phyloP scores from a whole-genome alignment of 1,140 invertebrate species.

The Zaprionus camerounensis region DNA sequence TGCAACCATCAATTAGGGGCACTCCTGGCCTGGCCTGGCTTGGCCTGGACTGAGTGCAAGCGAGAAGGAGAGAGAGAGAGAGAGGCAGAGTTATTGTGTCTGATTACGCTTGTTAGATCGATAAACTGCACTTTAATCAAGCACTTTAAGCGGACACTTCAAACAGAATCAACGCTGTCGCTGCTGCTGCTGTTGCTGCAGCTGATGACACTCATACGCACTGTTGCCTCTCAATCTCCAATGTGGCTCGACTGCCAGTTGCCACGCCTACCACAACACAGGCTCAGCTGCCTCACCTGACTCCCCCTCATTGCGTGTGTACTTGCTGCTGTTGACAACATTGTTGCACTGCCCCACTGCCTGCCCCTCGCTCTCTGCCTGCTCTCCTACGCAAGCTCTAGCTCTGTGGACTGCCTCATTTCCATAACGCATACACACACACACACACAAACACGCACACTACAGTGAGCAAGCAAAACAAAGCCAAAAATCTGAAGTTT shows the following conservation, averaged over 20 bases:
- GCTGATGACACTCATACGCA: slow-evolving; percentile 80
- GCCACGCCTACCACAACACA: background rate
- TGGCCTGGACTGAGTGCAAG: background rate
- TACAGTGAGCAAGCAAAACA: slow-evolving; percentile 25
- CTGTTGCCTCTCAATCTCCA: slow-evolving; percentile 70
- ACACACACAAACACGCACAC: background rate
- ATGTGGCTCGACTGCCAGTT: slow-evolving; percentile 22
- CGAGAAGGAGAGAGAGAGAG: background rate
- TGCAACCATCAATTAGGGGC: slow-evolving; percentile 38
- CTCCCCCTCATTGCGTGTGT: slow-evolving; percentile 14
- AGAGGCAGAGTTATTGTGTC: background rate
- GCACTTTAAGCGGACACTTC: slow-evolving; percentile 4
- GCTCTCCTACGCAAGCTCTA: slow-evolving; percentile 3
- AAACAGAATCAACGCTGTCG: slow-evolving; percentile 58
- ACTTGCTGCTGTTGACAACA: slow-evolving; percentile 74
- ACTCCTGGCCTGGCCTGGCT: background rate
- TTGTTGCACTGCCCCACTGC: slow-evolving; percentile 56
- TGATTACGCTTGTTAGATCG: slow-evolving; percentile 10
- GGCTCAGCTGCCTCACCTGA: background rate
- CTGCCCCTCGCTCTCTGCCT: background rate
- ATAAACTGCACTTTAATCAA: slow-evolving; percentile 8
- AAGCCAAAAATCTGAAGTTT: slow-evolving; percentile 79
- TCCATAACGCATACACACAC: slow-evolving; percentile 67
- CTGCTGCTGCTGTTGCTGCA: slow-evolving; percentile 34
- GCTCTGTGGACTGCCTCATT: slow-evolving; percentile 62